phyloP scores from a whole-genome alignment of 2,113 vertebrate genomes.

The Hiodon tergisus region DNA sequence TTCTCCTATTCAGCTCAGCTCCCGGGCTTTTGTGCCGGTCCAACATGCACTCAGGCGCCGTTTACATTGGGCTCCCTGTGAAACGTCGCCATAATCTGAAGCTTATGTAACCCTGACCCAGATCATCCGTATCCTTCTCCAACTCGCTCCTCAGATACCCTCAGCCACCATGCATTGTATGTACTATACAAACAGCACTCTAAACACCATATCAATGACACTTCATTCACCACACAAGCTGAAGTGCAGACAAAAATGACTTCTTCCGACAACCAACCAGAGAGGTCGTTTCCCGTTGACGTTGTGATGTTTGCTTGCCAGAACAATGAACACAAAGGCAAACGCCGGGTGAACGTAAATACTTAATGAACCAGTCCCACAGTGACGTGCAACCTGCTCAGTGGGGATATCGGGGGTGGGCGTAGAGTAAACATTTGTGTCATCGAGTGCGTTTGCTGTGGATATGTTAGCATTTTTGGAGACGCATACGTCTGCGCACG shows the following conservation, averaged over 20 bases:
- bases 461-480: no score
- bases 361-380: slow-evolving; percentile 14
- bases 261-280: neutral
- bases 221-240: neutral
- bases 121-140: no score
- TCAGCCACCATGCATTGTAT: no score
- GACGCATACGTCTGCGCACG: neutral
- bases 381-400: neutral
- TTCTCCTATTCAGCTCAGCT: no score
- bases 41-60: no score
- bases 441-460: neutral
- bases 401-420: neutral
- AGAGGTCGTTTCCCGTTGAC: neutral
- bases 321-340: slow-evolving; percentile 7
- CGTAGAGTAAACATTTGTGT: neutral
- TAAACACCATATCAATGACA: neutral
- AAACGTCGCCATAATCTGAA: no score
- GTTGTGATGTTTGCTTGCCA: neutral
- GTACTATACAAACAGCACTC: neutral
- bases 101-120: no score
- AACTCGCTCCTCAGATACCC: no score
- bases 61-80: no score
- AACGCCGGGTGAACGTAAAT: slow-evolving; percentile 10
- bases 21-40: no score
- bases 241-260: neutral